Base-by-base conservation (phyloP, 2,888 invertebrate genomes). In the Xestia c-nigrum region DNA sequence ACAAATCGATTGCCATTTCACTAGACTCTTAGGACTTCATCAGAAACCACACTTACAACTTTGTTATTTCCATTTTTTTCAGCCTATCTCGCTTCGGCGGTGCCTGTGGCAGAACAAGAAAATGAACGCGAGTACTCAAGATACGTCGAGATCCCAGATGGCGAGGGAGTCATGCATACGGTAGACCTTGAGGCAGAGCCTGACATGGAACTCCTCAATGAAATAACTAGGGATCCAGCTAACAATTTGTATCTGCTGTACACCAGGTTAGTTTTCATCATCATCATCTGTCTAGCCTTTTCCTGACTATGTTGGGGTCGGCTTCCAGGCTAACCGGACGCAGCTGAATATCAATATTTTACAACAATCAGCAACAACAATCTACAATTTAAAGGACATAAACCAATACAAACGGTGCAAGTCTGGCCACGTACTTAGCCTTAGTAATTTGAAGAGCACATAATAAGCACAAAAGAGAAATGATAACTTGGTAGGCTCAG, bases 111-210 rank as follows among this genome's bases (percentile, higher is more conserved):
- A 2, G 74, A 77, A 57, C 21, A 47, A 21, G 43, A 50, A 5
- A 68, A 65, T 50, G 40, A 65, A 1, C 76, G 71, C 9, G 72
- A 63, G 5, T 93, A 93, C 76, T 89, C 91, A 19, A 84, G 93
- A 52, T 91, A 76, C 81, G 89, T 93, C 24, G 81, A 92, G 71
- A 89, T 93, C 47, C 90, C 92, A 0, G 93, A 89, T 80, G 92
- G 89, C 0, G 91, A 93, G 1, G 93, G 92, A 4, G 76, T 89
- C 21, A 74, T 89, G 57, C 92, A 91, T 52, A 81, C 78, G 16
- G 92, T 93, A 43, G 93, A 93, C 75, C 89, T 93, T 0, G 88
- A 92, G 65, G 91, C 85, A 0, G 88, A 91, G 55, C 89, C 89
- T 24, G 88, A 93, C 79, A 81, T 76, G 81, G 86, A 89, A 57